Evolutionary conservation across 2,113 vertebrate species (phyloP).

Genomic region (Euleptes europaea): DNA sequence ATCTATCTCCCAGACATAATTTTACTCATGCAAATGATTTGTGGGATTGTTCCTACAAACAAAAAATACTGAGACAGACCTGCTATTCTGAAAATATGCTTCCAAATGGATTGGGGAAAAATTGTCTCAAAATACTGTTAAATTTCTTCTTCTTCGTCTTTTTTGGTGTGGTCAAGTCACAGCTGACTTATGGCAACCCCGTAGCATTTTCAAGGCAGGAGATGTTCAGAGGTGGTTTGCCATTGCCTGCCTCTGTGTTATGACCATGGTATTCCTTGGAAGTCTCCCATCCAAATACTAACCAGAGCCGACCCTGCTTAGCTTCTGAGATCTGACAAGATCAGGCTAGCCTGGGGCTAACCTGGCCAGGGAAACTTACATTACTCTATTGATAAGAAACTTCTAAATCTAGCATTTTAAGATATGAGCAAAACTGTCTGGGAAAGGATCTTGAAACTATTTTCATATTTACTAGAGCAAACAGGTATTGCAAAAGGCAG

Average conservation of each 20-base stretch:
- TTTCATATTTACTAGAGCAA: accelerated
- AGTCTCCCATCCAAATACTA: too few relatives aligned
- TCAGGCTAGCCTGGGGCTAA: too few relatives aligned
- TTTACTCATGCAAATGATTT: not conserved
- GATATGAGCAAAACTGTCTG: too few relatives aligned
- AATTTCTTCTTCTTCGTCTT: too few relatives aligned
- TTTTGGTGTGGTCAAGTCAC: too few relatives aligned
- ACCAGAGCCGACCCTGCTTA: too few relatives aligned
- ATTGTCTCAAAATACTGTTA: not conserved
- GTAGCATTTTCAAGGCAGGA: too few relatives aligned
- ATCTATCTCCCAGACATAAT: not conserved
- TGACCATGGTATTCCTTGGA: too few relatives aligned
- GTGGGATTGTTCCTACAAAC: not conserved
- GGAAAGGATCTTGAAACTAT: not conserved
- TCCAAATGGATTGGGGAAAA: not conserved
- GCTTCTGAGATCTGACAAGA: too few relatives aligned
- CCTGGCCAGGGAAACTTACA: not conserved
- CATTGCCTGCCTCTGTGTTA: too few relatives aligned
- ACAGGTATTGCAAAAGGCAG: not conserved
- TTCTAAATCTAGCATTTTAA: not conserved
- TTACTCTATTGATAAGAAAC: not conserved
- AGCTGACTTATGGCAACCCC: too few relatives aligned
- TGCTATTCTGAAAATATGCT: not conserved
- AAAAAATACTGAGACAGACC: not conserved
- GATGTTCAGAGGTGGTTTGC: too few relatives aligned